phyloP scores from a whole-genome alignment of 2,888 invertebrate species.

The Orchesella flavescens region DNA sequence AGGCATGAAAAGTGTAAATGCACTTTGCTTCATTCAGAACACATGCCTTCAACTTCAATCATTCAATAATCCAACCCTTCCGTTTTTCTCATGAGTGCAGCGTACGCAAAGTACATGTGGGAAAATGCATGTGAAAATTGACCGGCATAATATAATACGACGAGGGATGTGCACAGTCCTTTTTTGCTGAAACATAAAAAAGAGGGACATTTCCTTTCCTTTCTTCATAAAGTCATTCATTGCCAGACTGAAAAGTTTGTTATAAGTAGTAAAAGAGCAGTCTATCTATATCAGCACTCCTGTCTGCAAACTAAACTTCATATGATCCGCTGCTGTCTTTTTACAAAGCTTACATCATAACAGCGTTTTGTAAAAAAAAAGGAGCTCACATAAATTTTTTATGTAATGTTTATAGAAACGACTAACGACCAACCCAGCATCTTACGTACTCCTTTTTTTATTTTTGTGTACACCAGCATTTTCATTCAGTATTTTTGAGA shows the following conservation, averaged over 20 bases:
- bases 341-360: too few species aligned
- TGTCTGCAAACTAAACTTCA: too few species aligned
- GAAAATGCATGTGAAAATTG: conserved; percentile 12
- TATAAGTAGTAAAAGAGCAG: too few species aligned
- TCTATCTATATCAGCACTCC: too few species aligned
- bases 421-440: conserved; percentile 10
- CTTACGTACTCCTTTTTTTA: not conserved
- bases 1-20: too few species aligned
- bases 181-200: conserved; percentile 22
- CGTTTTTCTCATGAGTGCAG: too few species aligned
- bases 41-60: too few species aligned
- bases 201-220: conserved; percentile 23
- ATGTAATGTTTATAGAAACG: not conserved
- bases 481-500: not conserved
- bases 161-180: not conserved
- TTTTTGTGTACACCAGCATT: not conserved
- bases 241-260: not conserved
- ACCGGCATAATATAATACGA: not conserved
- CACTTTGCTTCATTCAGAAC: too few species aligned
- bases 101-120: too few species aligned
- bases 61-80: too few species aligned
- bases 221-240: conserved; percentile 33
- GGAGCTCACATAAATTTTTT: not conserved
- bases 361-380: too few species aligned
- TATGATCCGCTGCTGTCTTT: too few species aligned